phyloP scores from a whole-genome alignment of 2,888 invertebrate species.

The Caenorhabditis wallacei region DNA sequence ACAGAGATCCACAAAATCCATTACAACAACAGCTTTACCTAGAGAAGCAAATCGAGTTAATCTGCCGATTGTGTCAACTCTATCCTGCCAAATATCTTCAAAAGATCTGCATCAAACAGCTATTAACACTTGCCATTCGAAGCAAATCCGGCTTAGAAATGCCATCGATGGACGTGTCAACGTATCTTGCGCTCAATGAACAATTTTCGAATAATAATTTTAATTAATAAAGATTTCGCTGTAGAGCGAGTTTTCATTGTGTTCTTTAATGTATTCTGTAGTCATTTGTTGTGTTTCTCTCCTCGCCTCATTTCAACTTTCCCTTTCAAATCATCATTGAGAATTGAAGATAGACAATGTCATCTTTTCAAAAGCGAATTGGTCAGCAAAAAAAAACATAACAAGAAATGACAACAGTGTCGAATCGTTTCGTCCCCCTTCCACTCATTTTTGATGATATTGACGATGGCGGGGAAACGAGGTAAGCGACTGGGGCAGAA shows the following conservation, averaged over 20 bases:
- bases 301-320: slow-evolving; percentile 3
- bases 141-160: slow-evolving; percentile 33
- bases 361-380: slow-evolving; percentile 2
- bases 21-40: slow-evolving; percentile 41
- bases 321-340: slow-evolving; percentile 21
- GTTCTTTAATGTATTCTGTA: slow-evolving; percentile 9
- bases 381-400: neutral
- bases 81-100: slow-evolving; percentile 46
- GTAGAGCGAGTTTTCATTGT: neutral
- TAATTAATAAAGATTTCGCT: neutral
- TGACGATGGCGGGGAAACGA: slow-evolving; percentile 5
- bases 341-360: neutral
- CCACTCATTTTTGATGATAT: neutral
- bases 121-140: slow-evolving; percentile 20
- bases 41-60: slow-evolving; percentile 18
- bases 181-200: neutral
- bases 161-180: slow-evolving; percentile 19
- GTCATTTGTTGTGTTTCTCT: neutral
- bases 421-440: neutral
- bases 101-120: slow-evolving; percentile 40
- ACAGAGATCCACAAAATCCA: neutral
- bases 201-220: neutral
- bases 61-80: slow-evolving; percentile 46
- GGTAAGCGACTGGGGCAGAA: neutral
- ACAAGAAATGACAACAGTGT: slow-evolving; percentile 12